These are phyloP conservation scores for Strix uralensis DNA, from an alignment of 2,113 vertebrate genomes.

Conservation along the genomic window DNA sequence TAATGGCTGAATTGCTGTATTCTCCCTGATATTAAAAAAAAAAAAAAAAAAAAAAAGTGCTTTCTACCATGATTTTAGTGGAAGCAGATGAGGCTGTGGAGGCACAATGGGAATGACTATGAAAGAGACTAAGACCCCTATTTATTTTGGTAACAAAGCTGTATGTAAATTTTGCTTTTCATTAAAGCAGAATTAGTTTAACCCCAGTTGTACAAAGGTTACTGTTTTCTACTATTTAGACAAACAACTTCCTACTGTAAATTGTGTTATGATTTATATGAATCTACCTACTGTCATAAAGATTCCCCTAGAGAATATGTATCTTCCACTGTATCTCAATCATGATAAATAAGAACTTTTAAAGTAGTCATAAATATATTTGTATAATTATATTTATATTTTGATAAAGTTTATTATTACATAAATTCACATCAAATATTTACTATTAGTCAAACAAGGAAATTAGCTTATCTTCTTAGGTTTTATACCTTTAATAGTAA, in stretches of 20 bases:
- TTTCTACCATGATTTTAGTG: background rate
- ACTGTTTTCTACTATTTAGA: constrained; percentile 55
- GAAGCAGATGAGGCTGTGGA: background rate
- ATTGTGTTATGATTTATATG: constrained; percentile 66
- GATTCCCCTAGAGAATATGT: constrained; percentile 2
- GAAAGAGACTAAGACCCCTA: background rate
- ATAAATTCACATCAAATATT: background rate
- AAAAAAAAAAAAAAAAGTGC: constrained; percentile 40
- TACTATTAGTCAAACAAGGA: background rate
- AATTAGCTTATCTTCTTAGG: background rate
- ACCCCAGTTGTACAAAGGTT: constrained; percentile 21
- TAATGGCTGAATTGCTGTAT: background rate
- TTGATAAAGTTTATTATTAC: constrained; percentile 16
- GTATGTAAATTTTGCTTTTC: constrained; percentile 32
- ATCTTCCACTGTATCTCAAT: constrained; percentile 52
- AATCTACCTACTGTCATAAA: constrained; percentile 39
- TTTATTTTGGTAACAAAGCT: constrained; percentile 1
- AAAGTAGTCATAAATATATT: constrained; percentile 30
- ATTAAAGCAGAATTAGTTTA: constrained; percentile 52
- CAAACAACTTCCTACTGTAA: constrained; percentile 60
- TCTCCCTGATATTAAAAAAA: background rate
- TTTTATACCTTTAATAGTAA: background rate
- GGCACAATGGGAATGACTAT: background rate
- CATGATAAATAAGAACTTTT: constrained; percentile 43
- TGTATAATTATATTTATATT: constrained; percentile 30